These are phyloP conservation scores for Tenualosa ilisha DNA, from an alignment of 2,797 vertebrate genomes.

Conservation along the genomic window DNA sequence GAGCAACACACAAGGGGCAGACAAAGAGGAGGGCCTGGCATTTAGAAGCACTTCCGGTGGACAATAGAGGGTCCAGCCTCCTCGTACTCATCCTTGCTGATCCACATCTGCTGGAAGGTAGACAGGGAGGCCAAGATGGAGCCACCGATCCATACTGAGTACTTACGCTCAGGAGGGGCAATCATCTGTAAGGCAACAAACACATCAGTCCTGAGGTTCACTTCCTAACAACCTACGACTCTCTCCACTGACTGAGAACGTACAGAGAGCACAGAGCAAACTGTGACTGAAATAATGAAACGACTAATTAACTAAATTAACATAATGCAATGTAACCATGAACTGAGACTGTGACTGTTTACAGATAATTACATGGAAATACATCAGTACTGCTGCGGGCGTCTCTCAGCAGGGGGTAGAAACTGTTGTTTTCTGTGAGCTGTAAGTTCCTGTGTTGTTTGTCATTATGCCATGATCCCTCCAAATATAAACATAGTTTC, in stretches of 20 bases:
- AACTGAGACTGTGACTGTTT: background rate
- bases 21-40: background rate
- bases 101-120: slow-evolving; percentile 68
- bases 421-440: slow-evolving; percentile 4
- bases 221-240: background rate
- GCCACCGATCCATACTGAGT: slow-evolving; percentile 65
- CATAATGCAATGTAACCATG: slow-evolving; percentile 5
- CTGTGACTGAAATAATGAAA: background rate
- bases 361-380: slow-evolving; percentile 20
- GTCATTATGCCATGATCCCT: background rate
- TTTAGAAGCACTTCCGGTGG: slow-evolving; percentile 63
- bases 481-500: background rate
- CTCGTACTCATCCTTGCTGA: slow-evolving; percentile 66
- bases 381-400: background rate
- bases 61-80: slow-evolving; percentile 64
- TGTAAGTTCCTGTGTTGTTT: background rate
- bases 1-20: background rate
- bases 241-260: background rate
- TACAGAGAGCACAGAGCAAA: background rate
- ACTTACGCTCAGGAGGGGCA: slow-evolving; percentile 63
- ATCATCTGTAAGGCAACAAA: slow-evolving; percentile 54
- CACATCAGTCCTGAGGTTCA: background rate
- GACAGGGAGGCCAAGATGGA: slow-evolving; percentile 67
- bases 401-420: background rate
- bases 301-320: background rate